Evolutionary conservation across 2,113 vertebrate genomes (phyloP), one percentile per base, ranked within the genome.

Genomic region (Labeo catla): DNA sequence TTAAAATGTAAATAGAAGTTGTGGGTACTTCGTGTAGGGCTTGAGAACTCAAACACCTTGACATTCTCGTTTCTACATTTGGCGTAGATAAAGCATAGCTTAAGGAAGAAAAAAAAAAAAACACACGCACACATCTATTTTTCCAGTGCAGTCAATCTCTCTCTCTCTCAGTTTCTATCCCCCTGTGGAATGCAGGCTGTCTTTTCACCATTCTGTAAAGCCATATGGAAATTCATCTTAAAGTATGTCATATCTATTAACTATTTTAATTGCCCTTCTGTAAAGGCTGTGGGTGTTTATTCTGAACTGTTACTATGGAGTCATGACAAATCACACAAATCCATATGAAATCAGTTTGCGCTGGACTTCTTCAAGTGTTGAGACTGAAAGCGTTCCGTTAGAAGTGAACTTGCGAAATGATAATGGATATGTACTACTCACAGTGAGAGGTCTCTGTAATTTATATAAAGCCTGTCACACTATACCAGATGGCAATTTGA

Each of bases 211-310:
- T 90, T 92, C 88, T 86, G 83, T 89, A 86, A 78, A 80, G 85
- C 91, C 91, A 93, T 92, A 91, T 90, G 90, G 91, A 94, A 94
- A 93, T 93, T 91, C 88, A 91, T 91, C 90, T 90, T 90, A 90
- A 88, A 93, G 88, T 91, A 88, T 94, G 91, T 91, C 92, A 92
- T 93, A 91, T 92, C 91, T 94, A 93, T 94, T 91, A 93, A 93
- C 90, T 88, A 72, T 92, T 94, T 93, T 94, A 94, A 95, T 92
- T 92, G 93, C 91, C 90, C 87, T 88, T 93, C 91, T 91, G 92
- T 90, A 89, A 88, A 85, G 89, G 88, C 89, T 89, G 77, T 83
- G 88, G 86, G 87, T 94, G 89, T 95, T 94, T 95, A 93, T 92
- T 90, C 93, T 83, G 57, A 89, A 91, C 89, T 89, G 92, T 94